A percentile compares a stretch with the other conserved stretches of the same genome.
Evolutionary conservation across 2,113 vertebrate species (phyloP).

Genomic region (Catharus fuscescens): DNA sequence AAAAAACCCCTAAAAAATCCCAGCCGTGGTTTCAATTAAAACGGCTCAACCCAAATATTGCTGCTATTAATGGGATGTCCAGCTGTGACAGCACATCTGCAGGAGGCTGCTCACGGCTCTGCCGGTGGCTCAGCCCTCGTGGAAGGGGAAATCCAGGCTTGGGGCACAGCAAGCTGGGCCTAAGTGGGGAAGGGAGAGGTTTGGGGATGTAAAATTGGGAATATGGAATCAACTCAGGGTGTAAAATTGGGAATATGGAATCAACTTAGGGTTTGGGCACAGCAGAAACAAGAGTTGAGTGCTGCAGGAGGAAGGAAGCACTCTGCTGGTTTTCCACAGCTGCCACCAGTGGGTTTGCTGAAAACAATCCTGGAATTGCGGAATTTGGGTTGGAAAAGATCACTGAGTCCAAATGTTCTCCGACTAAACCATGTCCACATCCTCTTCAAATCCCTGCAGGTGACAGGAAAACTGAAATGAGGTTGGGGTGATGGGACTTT

Average conservation of each 20-base stretch:
- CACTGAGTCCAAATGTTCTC: accelerated
- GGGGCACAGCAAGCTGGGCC: neutral
- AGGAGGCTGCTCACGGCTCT: neutral
- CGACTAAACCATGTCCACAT: neutral
- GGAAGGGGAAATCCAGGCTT: neutral
- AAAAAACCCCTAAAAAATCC: neutral
- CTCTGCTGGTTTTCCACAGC: neutral
- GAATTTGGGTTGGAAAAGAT: neutral
- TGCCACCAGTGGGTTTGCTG: neutral
- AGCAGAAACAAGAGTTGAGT: neutral
- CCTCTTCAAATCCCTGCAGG: neutral
- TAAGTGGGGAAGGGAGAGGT: neutral
- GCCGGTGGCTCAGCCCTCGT: neutral
- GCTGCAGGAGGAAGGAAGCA: neutral
- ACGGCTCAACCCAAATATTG: conserved; percentile 33
- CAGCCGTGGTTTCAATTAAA: conserved; percentile 74
- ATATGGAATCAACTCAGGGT: accelerated
- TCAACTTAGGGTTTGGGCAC: neutral
- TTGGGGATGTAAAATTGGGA: neutral
- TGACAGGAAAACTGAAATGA: neutral
- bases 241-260: too few relatives aligned
- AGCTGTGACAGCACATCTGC: conserved; percentile 66
- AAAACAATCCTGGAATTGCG: neutral
- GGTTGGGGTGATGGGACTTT: neutral
- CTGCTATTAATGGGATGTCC: conserved; percentile 60